These are phyloP conservation scores for Fundulus diaphanus DNA, from an alignment of 2,797 vertebrate genomes.

Conservation along the genomic window DNA sequence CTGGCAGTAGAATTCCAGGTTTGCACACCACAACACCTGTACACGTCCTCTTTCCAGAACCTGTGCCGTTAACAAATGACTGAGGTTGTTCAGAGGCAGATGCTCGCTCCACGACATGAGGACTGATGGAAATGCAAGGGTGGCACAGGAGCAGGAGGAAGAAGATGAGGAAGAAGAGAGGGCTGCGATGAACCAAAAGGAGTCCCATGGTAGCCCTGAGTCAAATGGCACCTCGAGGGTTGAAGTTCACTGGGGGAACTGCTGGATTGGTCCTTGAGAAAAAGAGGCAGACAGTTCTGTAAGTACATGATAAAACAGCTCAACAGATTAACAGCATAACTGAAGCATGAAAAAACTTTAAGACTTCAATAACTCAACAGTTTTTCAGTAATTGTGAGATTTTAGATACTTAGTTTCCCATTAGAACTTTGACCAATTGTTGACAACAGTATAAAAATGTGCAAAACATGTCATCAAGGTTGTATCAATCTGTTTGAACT, in stretches of 20 bases:
- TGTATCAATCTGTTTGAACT: not conserved
- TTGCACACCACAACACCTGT: conserved; percentile 75
- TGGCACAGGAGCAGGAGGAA: conserved; percentile 53
- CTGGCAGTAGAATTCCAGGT: conserved; percentile 88
- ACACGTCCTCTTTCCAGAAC: conserved; percentile 52
- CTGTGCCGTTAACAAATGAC: conserved; percentile 46
- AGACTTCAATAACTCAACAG: not conserved
- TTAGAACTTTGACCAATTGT: not conserved
- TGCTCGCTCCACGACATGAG: conserved; percentile 52
- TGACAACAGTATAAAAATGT: not conserved
- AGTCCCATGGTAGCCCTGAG: conserved; percentile 63
- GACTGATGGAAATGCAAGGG: conserved; percentile 57
- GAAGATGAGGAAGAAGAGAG: conserved; percentile 45
- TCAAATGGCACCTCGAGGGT: conserved; percentile 20
- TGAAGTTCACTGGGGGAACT: conserved; percentile 34
- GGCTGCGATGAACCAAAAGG: conserved; percentile 31
- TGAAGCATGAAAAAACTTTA: not conserved
- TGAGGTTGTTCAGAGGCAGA: conserved; percentile 42
- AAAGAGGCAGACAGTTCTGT: conserved; percentile 8
- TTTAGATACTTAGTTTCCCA: not conserved
- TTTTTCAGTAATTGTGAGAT: not conserved
- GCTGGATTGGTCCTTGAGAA: conserved; percentile 57
- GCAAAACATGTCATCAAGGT: not conserved
- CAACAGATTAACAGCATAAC: not conserved
- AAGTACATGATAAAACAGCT: not conserved